These are phyloP conservation scores for Glaucopsyche alexis DNA, from an alignment of 2,888 invertebrate genomes.

Conservation along the genomic window DNA sequence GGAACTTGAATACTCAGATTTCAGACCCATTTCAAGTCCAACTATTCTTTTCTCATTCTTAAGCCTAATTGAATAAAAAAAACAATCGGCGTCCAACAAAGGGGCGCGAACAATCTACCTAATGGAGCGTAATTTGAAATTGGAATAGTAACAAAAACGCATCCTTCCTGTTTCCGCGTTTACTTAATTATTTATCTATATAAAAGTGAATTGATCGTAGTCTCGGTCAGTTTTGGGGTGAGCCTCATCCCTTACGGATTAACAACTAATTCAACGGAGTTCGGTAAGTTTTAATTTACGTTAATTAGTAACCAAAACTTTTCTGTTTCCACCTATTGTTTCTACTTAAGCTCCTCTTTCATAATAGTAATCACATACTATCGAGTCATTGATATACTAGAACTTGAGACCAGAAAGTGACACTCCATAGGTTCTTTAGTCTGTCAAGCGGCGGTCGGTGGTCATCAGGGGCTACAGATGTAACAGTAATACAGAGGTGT, in stretches of 20 bases:
- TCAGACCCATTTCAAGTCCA: constrained; percentile 3
- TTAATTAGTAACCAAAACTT: not conserved
- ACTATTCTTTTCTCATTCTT: not conserved
- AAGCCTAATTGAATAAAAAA: constrained; percentile 44
- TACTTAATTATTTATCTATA: constrained; percentile 55
- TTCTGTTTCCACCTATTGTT: too few species aligned
- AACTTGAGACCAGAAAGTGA: not conserved
- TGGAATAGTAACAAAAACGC: constrained; percentile 57
- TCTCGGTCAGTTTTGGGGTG: constrained; percentile 56
- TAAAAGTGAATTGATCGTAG: constrained; percentile 49
- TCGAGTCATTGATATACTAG: not conserved
- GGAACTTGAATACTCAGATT: not conserved
- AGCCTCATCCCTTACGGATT: constrained; percentile 50
- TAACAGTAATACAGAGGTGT: not conserved
- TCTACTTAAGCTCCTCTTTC: too few species aligned
- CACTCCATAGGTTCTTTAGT: not conserved
- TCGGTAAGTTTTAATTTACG: constrained; percentile 37
- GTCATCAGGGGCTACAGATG: too few species aligned
- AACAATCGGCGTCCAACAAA: constrained; percentile 54
- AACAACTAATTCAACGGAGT: constrained; percentile 24
- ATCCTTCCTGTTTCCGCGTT: constrained; percentile 73
- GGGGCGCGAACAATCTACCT: constrained; percentile 65
- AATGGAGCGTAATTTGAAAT: constrained; percentile 68
- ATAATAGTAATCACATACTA: not conserved
- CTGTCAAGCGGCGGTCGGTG: not conserved